A percentile compares a stretch with the other conserved stretches of the same genome.
Evolutionary conservation across 1,140 invertebrate species (phyloP).

Genomic region (Bombus huntii): DNA sequence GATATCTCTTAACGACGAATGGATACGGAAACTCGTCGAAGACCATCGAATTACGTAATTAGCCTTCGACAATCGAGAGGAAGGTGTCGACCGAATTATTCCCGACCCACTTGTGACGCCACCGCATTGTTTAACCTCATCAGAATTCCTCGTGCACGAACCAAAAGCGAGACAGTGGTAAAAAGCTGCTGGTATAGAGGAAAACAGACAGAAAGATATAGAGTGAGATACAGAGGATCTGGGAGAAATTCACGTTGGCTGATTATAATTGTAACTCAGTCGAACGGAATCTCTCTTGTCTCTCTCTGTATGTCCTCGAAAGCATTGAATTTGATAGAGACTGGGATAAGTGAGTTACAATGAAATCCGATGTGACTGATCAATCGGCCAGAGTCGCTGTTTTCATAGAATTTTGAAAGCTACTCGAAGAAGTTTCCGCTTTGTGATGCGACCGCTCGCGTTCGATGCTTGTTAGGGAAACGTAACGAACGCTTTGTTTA

Average conservation of each 20-base stretch:
- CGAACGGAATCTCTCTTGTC: constrained; percentile 41
- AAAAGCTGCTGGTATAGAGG: background rate
- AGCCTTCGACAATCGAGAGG: constrained; percentile 34
- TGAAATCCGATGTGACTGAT: constrained; percentile 30
- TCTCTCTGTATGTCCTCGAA: constrained; percentile 4
- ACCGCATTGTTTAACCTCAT: constrained; percentile 56
- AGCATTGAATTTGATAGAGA: constrained; percentile 30
- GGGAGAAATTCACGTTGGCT: background rate
- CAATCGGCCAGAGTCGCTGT: constrained; percentile 24
- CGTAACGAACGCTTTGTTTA: constrained; percentile 40
- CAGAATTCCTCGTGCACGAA: constrained; percentile 28
- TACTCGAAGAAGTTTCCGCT: constrained; percentile 46
- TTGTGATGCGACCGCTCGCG: constrained; percentile 9
- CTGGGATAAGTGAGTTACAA: constrained; percentile 35
- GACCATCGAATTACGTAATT: constrained; percentile 64
- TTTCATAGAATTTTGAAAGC: constrained; percentile 43
- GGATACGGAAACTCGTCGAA: constrained; percentile 46
- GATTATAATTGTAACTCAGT: constrained; percentile 43
- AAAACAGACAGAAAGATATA: background rate
- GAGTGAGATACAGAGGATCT: background rate
- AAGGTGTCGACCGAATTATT: constrained; percentile 57
- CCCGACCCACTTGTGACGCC: constrained; percentile 50
- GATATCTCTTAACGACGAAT: constrained; percentile 57
- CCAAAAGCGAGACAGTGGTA: background rate
- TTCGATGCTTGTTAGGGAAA: constrained; percentile 34